Base-by-base conservation (phyloP, 35 echinoderm and acorn worm genomes). In the Nesometra sesokonis region DNA sequence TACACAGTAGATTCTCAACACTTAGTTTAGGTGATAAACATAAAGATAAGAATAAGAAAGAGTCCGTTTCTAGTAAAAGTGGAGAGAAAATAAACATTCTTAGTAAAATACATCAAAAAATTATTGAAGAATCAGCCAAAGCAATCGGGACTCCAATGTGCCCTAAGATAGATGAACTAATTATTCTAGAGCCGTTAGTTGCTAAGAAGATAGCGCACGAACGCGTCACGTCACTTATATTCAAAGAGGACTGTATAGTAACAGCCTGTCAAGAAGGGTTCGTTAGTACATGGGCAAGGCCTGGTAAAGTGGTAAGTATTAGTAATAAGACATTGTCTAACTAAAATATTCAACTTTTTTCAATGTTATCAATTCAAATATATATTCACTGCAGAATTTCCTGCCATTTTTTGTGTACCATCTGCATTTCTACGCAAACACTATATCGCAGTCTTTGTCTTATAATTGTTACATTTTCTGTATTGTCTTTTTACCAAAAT, bases 301-400 rank as follows among this genome's bases (percentile, higher is more conserved):
- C 96, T 57, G 93, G 93, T 17, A 99, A 94, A 99, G 96, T 99
- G 90, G 96, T 99, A 92, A 99, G 96, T 90, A 7, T n/a, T n/a
- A n/a, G n/a, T n/a, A n/a, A n/a, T n/a, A n/a, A n/a, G n/a, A n/a
- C n/a, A n/a, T n/a, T n/a, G n/a, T n/a, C n/a, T n/a, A n/a, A n/a
- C n/a, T n/a, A n/a, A n/a, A n/a, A n/a, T n/a, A n/a, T n/a, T n/a
- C n/a, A n/a, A n/a, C n/a, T n/a, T n/a, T n/a, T n/a, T n/a, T n/a
- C n/a, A n/a, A n/a, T n/a, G n/a, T n/a, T n/a, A n/a, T n/a, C n/a
- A n/a, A n/a, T n/a, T n/a, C n/a, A n/a, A n/a, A n/a, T n/a, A n/a
- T n/a, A n/a, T n/a, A n/a, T n/a, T n/a, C n/a, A n/a, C n/a, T n/a
- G n/a, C n/a, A n/a, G n/a, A n/a, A n/a, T n/a, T n/a, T n/a, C n/a